Conservation (phyloP, 2,113 vertebrate genomes). For the Lophochroa leadbeateri region DNA sequence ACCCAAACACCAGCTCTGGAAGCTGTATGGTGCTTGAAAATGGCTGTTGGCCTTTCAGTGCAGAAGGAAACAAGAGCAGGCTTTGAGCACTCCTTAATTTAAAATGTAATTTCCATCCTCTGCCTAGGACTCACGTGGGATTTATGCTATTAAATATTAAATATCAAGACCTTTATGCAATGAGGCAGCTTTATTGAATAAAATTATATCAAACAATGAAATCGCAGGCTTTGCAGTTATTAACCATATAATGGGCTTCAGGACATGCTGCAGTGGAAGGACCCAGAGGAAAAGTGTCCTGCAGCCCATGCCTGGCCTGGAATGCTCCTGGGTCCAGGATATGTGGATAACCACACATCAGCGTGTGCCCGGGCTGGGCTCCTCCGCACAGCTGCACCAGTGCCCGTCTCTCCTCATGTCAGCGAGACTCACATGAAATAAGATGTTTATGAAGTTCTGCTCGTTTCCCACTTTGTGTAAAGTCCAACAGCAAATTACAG, state of each 20-base stretch:
- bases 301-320: not conserved
- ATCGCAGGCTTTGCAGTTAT: constrained; percentile 21
- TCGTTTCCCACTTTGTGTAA: not conserved
- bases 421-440: not conserved
- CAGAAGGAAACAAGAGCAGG: not conserved
- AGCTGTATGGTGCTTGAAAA: not conserved
- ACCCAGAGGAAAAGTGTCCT: not conserved
- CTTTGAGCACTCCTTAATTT: constrained; percentile 31
- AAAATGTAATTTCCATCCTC: constrained; percentile 59
- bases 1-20: not conserved
- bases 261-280: not conserved
- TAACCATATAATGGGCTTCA: not conserved
- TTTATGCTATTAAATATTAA: constrained; percentile 69
- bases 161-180: constrained; percentile 67
- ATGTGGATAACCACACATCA: not conserved
- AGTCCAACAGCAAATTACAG: not conserved
- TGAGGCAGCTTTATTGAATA: constrained; percentile 44
- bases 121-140: constrained; percentile 45
- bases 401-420: accelerated
- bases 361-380: accelerated
- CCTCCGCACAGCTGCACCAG: accelerated
- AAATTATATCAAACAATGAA: constrained; percentile 42
- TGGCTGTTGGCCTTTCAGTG: not conserved
- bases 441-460: not conserved
- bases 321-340: not conserved